Evolutionary conservation across 2,888 invertebrate species (phyloP).

Genomic region (Macroteleia sp.): DNA sequence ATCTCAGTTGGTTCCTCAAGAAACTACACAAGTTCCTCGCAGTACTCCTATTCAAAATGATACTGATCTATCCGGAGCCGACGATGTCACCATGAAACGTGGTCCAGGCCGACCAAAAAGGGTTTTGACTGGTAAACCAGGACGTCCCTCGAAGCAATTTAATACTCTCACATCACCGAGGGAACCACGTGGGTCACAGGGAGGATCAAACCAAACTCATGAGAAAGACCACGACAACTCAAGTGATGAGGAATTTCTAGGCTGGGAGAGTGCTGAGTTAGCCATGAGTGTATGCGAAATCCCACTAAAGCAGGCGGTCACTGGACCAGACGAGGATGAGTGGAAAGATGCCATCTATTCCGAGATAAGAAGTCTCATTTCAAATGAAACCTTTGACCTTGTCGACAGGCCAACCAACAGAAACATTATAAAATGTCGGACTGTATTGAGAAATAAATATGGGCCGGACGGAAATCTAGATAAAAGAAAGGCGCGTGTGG

Average conservation of each 20-base stretch:
- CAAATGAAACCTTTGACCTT: constrained; percentile 53
- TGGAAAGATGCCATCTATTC: constrained; percentile 47
- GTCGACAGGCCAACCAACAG: constrained; percentile 28
- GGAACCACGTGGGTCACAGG: too few relatives aligned
- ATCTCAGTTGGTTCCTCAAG: too few relatives aligned
- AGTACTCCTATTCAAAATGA: not conserved
- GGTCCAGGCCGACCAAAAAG: not conserved
- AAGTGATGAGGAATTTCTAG: not conserved
- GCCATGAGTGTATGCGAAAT: not conserved
- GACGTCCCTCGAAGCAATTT: not conserved
- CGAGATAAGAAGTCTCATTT: constrained; percentile 44
- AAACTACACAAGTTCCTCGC: too few relatives aligned
- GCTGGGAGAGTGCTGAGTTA: not conserved
- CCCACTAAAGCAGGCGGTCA: not conserved
- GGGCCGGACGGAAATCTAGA: constrained; percentile 42
- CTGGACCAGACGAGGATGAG: constrained; percentile 24
- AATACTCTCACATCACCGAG: too few relatives aligned
- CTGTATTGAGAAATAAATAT: constrained; percentile 53
- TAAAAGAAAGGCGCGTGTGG: constrained; percentile 61
- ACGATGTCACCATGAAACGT: not conserved
- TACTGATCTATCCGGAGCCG: not conserved
- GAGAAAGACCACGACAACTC: not conserved
- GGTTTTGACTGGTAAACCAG: not conserved
- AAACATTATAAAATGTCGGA: constrained; percentile 33
- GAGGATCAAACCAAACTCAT: too few relatives aligned